These are phyloP conservation scores for Theodoxus fluviatilis DNA, from an alignment of 2,888 invertebrate genomes.

Conservation along the genomic window DNA sequence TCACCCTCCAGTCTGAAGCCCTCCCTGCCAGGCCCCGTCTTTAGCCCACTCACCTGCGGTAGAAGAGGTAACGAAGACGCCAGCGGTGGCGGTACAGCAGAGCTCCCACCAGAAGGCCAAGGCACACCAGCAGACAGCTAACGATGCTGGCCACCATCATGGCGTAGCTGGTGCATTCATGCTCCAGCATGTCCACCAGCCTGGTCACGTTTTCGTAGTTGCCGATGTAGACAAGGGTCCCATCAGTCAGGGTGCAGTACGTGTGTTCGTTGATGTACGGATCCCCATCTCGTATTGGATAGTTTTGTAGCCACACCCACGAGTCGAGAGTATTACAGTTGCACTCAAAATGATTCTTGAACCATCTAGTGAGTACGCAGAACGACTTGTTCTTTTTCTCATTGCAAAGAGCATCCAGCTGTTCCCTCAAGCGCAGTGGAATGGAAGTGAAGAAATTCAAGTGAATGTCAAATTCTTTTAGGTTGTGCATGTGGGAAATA, in stretches of 20 bases:
- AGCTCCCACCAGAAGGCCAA: background rate
- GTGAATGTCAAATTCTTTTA: conserved; percentile 11
- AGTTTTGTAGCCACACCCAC: conserved; percentile 20
- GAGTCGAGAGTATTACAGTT: conserved; percentile 21
- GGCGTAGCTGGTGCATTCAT: conserved; percentile 14
- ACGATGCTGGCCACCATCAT: background rate
- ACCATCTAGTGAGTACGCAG: no score
- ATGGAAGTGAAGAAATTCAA: conserved; percentile 10
- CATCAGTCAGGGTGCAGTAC: conserved; percentile 19
- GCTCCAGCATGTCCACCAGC: background rate
- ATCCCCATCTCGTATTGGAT: background rate
- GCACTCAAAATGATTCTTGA: conserved; percentile 13
- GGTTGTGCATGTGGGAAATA: conserved; percentile 17
- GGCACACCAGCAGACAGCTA: background rate
- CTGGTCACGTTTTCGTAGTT: conserved; percentile 1
- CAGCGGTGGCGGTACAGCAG: conserved; percentile 27
- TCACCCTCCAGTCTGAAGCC: no score
- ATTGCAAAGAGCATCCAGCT: no score
- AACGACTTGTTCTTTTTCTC: no score
- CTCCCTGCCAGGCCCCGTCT: background rate
- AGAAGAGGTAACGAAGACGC: conserved; percentile 27
- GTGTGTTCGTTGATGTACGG: background rate
- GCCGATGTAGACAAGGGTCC: background rate
- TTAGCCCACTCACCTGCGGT: conserved; percentile 21
- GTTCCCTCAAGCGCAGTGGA: background rate